Evolutionary conservation across 1,140 invertebrate species (phyloP).

Genomic region (Spodoptera frugiperda): DNA sequence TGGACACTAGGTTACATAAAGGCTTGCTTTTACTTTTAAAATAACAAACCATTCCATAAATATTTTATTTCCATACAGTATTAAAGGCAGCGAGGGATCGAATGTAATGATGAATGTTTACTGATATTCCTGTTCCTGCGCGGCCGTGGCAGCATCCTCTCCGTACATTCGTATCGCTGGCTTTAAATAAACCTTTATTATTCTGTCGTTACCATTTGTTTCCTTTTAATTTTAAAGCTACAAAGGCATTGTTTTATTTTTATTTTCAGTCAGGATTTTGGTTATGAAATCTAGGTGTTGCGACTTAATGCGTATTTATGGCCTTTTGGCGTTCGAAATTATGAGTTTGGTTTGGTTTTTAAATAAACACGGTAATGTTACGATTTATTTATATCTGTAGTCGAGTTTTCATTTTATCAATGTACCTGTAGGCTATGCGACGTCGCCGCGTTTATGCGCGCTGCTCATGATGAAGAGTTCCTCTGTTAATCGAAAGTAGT

Average conservation of each 20-base stretch:
- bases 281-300: constrained; percentile 18
- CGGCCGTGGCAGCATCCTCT: neutral
- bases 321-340: neutral
- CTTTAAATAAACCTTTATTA: constrained; percentile 24
- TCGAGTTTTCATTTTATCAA: too few relatives aligned
- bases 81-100: constrained; percentile 1
- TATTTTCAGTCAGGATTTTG: constrained; percentile 17
- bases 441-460: too few relatives aligned
- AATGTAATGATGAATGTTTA: constrained; percentile 24
- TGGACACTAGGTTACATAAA: neutral
- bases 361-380: neutral
- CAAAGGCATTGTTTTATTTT: constrained; percentile 10
- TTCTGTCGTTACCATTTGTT: neutral
- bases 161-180: neutral
- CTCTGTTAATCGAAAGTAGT: too few relatives aligned
- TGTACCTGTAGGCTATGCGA: too few relatives aligned
- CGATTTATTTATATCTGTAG: neutral
- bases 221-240: constrained; percentile 16
- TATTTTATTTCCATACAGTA: constrained; percentile 4
- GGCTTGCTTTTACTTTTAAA: constrained; percentile 8
- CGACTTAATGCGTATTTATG: neutral
- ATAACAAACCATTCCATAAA: constrained; percentile 9
- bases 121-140: constrained; percentile 5
- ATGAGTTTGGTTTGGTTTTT: neutral
- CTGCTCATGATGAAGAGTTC: too few relatives aligned